Conservation (phyloP, 2,113 vertebrate genomes). For the Callocephalon fimbriatum region DNA sequence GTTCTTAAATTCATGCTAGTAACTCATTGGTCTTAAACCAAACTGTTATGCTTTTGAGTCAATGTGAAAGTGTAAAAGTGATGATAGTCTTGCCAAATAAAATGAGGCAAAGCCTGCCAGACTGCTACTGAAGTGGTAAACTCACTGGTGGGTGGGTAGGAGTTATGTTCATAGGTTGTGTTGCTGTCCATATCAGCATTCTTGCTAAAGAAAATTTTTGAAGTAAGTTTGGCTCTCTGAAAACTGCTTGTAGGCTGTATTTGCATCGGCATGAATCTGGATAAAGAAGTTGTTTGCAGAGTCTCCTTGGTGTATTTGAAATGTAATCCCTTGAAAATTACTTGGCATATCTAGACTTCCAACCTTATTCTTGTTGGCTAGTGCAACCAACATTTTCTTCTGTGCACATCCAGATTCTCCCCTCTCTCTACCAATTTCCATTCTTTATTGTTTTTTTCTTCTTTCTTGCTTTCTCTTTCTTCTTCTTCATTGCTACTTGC, state of each 20-base stretch:
- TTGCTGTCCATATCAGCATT: neutral
- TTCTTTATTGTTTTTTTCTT: neutral
- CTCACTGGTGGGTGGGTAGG: neutral
- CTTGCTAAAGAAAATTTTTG: neutral
- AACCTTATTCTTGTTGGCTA: neutral
- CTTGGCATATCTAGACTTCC: neutral
- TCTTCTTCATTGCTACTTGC: neutral
- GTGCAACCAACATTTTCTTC: neutral
- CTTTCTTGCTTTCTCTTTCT: neutral
- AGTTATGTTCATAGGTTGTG: neutral
- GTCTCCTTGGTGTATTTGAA: neutral
- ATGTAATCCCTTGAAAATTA: neutral
- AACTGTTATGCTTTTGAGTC: neutral
- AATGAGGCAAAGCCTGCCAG: neutral
- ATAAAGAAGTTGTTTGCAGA: neutral
- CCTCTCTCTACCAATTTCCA: neutral
- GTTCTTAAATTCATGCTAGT: neutral
- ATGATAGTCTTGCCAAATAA: neutral
- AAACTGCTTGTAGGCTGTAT: neutral
- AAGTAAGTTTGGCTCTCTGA: neutral
- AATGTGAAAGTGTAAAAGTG: neutral
- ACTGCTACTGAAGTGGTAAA: neutral
- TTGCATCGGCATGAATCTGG: neutral
- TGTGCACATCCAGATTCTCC: neutral
- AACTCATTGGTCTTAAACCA: neutral